A percentile compares a stretch with the other conserved stretches of the same genome.
phyloP scores from a whole-genome alignment of 2,113 vertebrate genomes.

The Sinocyclocheilus anshuiensis region DNA sequence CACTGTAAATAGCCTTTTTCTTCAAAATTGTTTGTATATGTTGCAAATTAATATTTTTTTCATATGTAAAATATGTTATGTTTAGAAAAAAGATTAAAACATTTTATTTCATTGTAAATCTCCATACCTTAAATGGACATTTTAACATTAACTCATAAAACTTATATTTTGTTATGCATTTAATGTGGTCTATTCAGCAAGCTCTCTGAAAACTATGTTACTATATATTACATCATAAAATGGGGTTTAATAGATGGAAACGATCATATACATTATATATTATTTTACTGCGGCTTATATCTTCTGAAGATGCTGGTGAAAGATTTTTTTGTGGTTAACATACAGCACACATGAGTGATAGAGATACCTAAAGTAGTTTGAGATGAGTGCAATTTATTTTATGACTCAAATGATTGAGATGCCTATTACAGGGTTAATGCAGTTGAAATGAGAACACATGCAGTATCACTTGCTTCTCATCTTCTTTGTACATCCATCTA shows the following conservation, averaged over 20 bases:
- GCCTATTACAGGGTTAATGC: neutral
- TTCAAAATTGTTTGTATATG: too few species aligned
- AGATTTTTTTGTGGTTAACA: neutral
- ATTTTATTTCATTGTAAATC: neutral
- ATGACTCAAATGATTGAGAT: neutral
- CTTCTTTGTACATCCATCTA: conserved; percentile 53
- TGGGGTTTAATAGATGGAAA: neutral
- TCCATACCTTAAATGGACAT: neutral
- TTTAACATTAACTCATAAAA: neutral
- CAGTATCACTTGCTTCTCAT: neutral
- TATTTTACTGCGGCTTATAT: neutral
- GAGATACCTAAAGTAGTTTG: neutral
- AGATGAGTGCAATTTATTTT: neutral
- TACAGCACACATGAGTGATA: neutral
- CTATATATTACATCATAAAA: neutral
- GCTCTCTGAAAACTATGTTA: neutral
- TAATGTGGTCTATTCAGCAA: neutral
- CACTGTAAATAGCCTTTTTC: neutral
- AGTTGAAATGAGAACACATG: neutral
- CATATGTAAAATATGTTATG: neutral
- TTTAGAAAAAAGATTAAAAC: too few species aligned
- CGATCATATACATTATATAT: neutral
- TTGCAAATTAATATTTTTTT: too few species aligned
- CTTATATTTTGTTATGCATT: neutral
- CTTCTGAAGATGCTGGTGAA: neutral